phyloP scores from a whole-genome alignment of 2,797 vertebrate species.

The Lacerta agilis region DNA sequence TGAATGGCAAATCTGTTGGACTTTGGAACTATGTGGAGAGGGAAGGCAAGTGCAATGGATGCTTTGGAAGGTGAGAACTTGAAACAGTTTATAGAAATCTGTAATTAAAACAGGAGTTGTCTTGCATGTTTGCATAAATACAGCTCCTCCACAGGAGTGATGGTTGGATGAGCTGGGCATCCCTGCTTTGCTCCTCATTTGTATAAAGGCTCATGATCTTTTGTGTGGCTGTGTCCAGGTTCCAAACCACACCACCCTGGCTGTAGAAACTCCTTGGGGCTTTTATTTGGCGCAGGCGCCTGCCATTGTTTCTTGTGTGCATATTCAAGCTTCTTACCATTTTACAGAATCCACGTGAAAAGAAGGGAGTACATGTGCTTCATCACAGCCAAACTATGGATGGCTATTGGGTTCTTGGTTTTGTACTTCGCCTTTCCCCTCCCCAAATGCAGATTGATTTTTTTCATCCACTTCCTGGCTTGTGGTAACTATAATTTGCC shows the following conservation, averaged over 20 bases:
- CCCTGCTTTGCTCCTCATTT: not conserved
- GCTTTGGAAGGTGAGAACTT: constrained; percentile 88
- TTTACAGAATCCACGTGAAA: not conserved
- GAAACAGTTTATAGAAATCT: not conserved
- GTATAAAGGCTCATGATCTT: not conserved
- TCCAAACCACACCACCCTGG: not conserved
- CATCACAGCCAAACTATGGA: not conserved
- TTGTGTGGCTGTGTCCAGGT: not conserved
- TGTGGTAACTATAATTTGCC: not conserved
- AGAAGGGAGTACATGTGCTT: not conserved
- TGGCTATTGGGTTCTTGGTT: not conserved
- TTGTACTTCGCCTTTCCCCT: not conserved
- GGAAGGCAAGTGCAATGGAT: constrained; percentile 88
- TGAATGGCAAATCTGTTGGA: constrained; percentile 90
- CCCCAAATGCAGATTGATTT: not conserved
- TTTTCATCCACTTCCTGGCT: not conserved
- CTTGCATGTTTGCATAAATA: not conserved
- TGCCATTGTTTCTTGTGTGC: not conserved
- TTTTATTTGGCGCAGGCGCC: not conserved
- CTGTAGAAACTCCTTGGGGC: not conserved
- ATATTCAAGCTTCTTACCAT: not conserved
- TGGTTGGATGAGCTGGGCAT: not conserved
- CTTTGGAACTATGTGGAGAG: constrained; percentile 92
- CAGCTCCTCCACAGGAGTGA: not conserved
- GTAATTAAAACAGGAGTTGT: not conserved